Base-by-base conservation (phyloP, 2,797 vertebrate species). In the Sylvia borin region DNA sequence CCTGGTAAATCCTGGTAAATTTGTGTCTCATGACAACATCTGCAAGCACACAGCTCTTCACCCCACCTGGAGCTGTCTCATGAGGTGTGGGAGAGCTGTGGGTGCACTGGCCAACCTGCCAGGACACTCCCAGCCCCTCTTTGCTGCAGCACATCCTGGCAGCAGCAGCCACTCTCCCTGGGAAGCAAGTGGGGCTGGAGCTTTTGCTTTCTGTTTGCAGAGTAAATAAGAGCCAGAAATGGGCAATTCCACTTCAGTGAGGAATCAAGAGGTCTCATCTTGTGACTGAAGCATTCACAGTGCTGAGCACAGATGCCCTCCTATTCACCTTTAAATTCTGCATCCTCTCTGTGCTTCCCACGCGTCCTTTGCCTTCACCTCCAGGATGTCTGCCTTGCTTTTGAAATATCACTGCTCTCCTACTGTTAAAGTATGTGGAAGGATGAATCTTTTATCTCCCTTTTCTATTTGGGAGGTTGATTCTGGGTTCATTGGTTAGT, bases 331-430 rank as follows among this genome's bases (percentile, higher is more conserved):
- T 85, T 93, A 55, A 78, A 93, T 83, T 73, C 91, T 81, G 89
- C 73, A 90, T 93, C 91, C 82, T 93, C 45, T 92, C 96, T 84
- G 79, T 61, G 95, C 91, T 86, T 96, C 93, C 93, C 93, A 95
- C 13, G 25, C 9, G 3, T 83, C 92, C 89, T 96, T 92, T 93
- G 82, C 91, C 95, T 96, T 96, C 91, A 96, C 92, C 95, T 95
- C 95, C 87, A 88, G 95, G 92, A 96, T 84, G 89, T 60, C 95
- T 96, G 95, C 62, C 91, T 86, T 32, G 91, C 91, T 92, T 96
- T 96, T 96, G 95, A 96, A 97, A 96, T 95, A 95, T 92, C 93
- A 94, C 85, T 85, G 92, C 95, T 93, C 79, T 96, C 95, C 95
- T 93, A 94, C 95, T 94, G 95, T n/a, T 96, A 91, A 97, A 96